Conservation (phyloP, 2,113 vertebrate genomes). For the Oryzias melastigma region DNA sequence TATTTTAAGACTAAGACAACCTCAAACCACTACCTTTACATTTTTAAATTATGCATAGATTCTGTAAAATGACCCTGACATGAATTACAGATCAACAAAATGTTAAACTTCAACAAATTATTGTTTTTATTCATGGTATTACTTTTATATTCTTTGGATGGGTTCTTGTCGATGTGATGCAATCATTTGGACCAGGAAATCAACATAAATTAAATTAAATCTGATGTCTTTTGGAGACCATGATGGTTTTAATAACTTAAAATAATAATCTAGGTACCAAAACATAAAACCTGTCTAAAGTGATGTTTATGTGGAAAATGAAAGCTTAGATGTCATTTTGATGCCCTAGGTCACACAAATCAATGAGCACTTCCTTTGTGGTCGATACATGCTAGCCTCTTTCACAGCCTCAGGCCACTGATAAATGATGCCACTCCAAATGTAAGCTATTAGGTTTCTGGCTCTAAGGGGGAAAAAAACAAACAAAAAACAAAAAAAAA, state of each 20-base stretch:
- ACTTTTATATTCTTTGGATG: no score
- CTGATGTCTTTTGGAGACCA: neutral
- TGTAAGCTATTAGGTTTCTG: constrained; percentile 12
- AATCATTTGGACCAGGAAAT: no score
- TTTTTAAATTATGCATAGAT: constrained; percentile 48
- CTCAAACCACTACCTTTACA: constrained; percentile 7
- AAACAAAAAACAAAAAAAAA: constrained; percentile 5
- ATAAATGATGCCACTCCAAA: constrained; percentile 24
- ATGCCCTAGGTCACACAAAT: constrained; percentile 48
- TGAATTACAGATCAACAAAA: constrained; percentile 27
- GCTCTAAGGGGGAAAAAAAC: constrained; percentile 12
- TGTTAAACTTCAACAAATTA: constrained; percentile 21
- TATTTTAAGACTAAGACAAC: constrained; percentile 26
- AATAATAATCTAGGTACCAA: no score
- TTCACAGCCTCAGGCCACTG: constrained; percentile 32
- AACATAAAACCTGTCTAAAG: neutral
- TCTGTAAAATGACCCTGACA: constrained; percentile 26
- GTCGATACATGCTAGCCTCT: constrained; percentile 47
- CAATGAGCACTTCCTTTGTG: constrained; percentile 62
- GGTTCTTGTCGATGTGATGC: no score
- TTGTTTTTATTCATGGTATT: neutral
- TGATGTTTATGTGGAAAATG: constrained; percentile 21
- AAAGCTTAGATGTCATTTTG: constrained; percentile 37
- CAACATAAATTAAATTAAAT: no score
- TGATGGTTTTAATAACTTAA: constrained; percentile 21